Base-by-base conservation (phyloP, 2,113 vertebrate genomes). In the Zonotrichia leucophrys region DNA sequence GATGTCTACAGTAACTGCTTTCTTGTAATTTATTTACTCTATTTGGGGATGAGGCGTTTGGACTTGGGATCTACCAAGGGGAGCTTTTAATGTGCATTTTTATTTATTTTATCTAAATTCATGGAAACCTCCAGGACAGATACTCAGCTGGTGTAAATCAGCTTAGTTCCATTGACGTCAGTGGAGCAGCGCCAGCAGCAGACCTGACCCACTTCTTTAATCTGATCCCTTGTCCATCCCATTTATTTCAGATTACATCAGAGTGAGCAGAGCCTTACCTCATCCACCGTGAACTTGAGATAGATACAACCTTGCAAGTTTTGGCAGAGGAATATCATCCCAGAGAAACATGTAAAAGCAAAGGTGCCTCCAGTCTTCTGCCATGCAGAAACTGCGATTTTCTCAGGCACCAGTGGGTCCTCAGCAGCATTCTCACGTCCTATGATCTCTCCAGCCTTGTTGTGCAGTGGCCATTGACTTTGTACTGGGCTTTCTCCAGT, bases 131-230 rank as follows among this genome's bases (percentile, higher is more conserved):
- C 28, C 37, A 58, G 84, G 70, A 78, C 66, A 87, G 96, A 76
- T 87, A 85, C 50, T 95, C 93, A 76, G 75, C 42, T 94, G 89
- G 94, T 93, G 59, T 88, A 96, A 96, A 92, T 95, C 95, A 96
- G 92, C 92, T 96, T 96, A 96, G 79, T 94, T 74, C 87, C 52
- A 92, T 63, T 95, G 95, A 97, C 91, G 96, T 95, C 95, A 96
- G 91, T 96, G 93, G 93, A 94, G 82, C 8, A 1, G 72, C 0
- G 52, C 82, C 90, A 94, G 82, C 8, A 1, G 74, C 90, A 93
- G 92, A 83, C 88, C 93, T 95, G 96, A 90, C 94, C 95, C 93
- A 94, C 75, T 96, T 96, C 82, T 91, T 97, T 97, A 97, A 96
- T 95, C 95, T 97, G 84, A 95, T 97, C 87, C 50, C 77, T 92